Evolutionary conservation across 2,888 invertebrate species (phyloP), one percentile per base, ranked within the genome.

Genomic region (Mimas tiliae): DNA sequence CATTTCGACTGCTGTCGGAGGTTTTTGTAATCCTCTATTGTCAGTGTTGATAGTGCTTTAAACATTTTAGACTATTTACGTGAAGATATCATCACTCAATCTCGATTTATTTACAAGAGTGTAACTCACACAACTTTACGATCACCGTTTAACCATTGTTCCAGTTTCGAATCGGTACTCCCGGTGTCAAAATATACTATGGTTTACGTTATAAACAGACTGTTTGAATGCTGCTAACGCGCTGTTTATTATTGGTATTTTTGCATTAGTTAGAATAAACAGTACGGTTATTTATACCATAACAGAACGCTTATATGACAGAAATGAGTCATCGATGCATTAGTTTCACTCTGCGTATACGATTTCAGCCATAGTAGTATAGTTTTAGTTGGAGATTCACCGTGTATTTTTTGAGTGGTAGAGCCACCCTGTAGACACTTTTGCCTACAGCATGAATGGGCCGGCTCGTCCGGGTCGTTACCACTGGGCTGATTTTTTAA

Each of bases 91-190:
- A 78, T 78, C 76, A 76, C 74, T 80, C 75, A 72, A 70, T 67
- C 68, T 69, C 64, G 69, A 70, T 70, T 68, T 79, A 77, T 84
- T 82, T 80, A 83, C 75, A 77, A 73, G 77, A 80, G 76, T 76
- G 80, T 80, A 77, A 77, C 78, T 79, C 77, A 71, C 74, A 70
- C 63, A 71, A 74, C 76, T 82, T 83, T 81, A 82, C 77, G 81
- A 79, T 72, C 72, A 68, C 77, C 70, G 77, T 78, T 75, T 71
- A 76, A 70, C 77, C 70, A 76, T 72, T 80, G 82, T 76, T 74
- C 79, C 70, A 80, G 79, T 78, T 85, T 79, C 73, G 27, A 42
- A 63, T 63, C 66, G 53, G 47, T 66, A 58, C 55, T 55, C 65
- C 14, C 58, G 48, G 55, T 65, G 55, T 65, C 65, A 58, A 65